A percentile compares a stretch with the other conserved stretches of the same genome.
Evolutionary conservation across 2,797 vertebrate genomes (phyloP).

Genomic region (Hephaestus fuliginosus): DNA sequence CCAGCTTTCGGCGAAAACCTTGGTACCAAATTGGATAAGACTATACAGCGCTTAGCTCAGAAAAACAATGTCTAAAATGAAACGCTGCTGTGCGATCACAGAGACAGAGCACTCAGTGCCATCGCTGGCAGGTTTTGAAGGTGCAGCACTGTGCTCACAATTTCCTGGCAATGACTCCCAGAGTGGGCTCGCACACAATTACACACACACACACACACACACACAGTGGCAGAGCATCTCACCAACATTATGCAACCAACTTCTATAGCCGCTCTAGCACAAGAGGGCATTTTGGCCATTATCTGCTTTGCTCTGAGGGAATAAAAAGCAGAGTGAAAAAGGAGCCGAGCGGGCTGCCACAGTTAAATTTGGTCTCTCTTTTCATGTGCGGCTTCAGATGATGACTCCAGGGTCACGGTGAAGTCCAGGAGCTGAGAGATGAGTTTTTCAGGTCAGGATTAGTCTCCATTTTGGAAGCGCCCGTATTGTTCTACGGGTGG

Average conservation of each 20-base stretch:
- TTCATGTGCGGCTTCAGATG: conserved; percentile 46
- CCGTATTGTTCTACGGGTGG: conserved; percentile 32
- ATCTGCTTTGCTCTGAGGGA: conserved; percentile 64
- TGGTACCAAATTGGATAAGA: conserved; percentile 44
- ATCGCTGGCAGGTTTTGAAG: conserved; percentile 74
- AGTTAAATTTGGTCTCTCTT: conserved; percentile 47
- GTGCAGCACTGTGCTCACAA: conserved; percentile 75
- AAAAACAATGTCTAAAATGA: conserved; percentile 49
- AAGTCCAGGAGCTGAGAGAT: conserved; percentile 31
- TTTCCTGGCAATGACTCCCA: conserved; percentile 79
- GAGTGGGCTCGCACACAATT: conserved; percentile 55
- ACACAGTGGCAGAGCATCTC: conserved; percentile 63
- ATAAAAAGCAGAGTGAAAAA: conserved; percentile 50
- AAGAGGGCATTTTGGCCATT: conserved; percentile 70
- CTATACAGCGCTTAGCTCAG: conserved; percentile 41
- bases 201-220: conserved; percentile 41
- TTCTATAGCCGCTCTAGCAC: conserved; percentile 72
- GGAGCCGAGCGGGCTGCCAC: conserved; percentile 29
- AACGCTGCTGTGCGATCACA: conserved; percentile 50
- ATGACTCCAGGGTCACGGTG: conserved; percentile 56
- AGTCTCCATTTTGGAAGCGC: conserved; percentile 61
- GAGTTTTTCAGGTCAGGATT: conserved; percentile 23
- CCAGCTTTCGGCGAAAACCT: conserved; percentile 30
- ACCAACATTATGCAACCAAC: conserved; percentile 82
- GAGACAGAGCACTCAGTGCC: conserved; percentile 53